Evolutionary conservation across 2,888 invertebrate genomes (phyloP), one percentile per base, ranked within the genome.

Genomic region (Drosophila paracracens): DNA sequence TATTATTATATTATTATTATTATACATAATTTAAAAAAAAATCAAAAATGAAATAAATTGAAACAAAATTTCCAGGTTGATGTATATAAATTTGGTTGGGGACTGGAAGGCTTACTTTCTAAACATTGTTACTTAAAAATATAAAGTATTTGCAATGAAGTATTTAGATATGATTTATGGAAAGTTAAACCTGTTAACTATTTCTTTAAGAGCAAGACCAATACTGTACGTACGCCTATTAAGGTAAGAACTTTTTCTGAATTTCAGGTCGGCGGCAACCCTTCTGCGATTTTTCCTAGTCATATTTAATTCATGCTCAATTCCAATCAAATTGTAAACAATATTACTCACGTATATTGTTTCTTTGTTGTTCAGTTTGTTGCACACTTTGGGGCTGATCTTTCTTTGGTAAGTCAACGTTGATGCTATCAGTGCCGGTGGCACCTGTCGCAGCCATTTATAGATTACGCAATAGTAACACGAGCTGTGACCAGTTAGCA

Each of bases 401-500:
- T 46, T 48, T 33, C 48, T 68, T 64, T 53, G 31, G 27, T 11
- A 31, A 51, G 31, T 63, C 35, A 48, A 51, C 46, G 59, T 57
- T 50, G 63, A 64, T 36, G 53, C 61, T 79, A 51, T 57, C 66
- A 65, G 63, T 72, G 65, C 10, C 48, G 46, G 21, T 67, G 71
- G 64, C 68, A 75, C 38, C 76, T 71, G 72, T 46, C 61, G 48
- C 38, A 35, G 35, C 35, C 68, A 66, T 53, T 57, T 54, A 29
- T 58, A 48, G 51, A 50, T 31, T 51, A 46, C 54, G 50, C 52
- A 61, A 52, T 50, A 43, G 79, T 59, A 85, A 74, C 52, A 56
- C 51, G 86, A 84, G 74, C 70, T 59, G 70, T 56, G 54, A 59
- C 82, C 82, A 67, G 70, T 84, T 71, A 73, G 53, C 58, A 38